Conservation (phyloP, 2,797 vertebrate genomes). For the Eleutherodactylus coqui region DNA sequence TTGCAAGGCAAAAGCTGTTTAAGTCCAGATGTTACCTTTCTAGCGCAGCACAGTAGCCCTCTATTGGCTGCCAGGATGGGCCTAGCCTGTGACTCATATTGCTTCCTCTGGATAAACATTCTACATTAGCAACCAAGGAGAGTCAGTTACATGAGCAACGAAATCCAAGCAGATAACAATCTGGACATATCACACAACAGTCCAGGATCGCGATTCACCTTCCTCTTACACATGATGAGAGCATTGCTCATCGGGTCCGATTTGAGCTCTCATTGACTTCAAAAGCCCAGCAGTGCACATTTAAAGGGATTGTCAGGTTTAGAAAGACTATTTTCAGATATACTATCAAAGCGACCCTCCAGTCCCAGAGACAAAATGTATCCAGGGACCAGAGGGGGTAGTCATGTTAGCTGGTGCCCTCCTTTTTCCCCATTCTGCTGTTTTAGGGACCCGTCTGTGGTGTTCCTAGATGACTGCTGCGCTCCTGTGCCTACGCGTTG, state of each 20-base stretch:
- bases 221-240: not conserved
- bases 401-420: no score
- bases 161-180: not conserved
- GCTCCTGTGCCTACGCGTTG: no score
- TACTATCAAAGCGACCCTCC: no score
- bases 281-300: not conserved
- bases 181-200: not conserved
- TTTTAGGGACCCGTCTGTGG: no score
- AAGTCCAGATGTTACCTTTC: conserved; percentile 24
- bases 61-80: conserved; percentile 8
- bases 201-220: not conserved
- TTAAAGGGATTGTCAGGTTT: not conserved
- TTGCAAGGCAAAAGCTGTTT: conserved; percentile 1
- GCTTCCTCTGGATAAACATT: conserved; percentile 25
- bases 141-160: not conserved
- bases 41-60: conserved; percentile 26
- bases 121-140: conserved; percentile 3
- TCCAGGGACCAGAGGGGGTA: no score
- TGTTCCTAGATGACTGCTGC: no score
- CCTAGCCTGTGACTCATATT: not conserved
- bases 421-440: no score
- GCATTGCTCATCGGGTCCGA: not conserved
- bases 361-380: no score
- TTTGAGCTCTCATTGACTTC: not conserved
- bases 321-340: not conserved